Base-by-base conservation (phyloP, 2,888 invertebrate genomes). In the Drosophila neutralis region DNA sequence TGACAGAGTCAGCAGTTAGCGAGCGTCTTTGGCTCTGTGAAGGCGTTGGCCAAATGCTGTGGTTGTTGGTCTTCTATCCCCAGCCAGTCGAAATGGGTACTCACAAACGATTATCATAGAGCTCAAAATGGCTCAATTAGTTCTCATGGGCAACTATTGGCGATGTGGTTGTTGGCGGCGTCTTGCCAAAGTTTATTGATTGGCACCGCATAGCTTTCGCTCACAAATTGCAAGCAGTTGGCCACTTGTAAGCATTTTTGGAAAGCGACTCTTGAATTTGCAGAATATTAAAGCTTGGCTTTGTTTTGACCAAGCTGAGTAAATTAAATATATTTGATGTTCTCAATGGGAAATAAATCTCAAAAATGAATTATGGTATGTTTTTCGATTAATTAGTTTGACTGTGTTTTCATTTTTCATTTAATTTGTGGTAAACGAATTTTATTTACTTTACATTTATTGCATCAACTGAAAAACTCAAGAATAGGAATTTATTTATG, bases 91-190 rank as follows among this genome's bases (percentile, higher is more conserved):
- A 54, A 36, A 69, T 58, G 73, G 68, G 58, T 66, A 71, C 76
- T 81, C 88, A 82, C 65, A 82, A 82, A 69, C 87, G 85, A 87
- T 87, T 87, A 87, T 87, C 80, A 82, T 85, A 78, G 79, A 80
- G 72, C 78, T 78, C 78, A 64, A 83, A 90, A 91, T 90, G 90
- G 83, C 91, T 91, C 91, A 91, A 91, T 91, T 91, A 91, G 91
- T 90, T 91, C 83, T 82, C 84, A 83, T 29, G 18, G 51, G 45
- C 33, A 40, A 27, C 42, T 59, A 66, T 70, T 66, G 72, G 68
- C 54, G n/a, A 35, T 56, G n/a, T 15, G 35, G 33, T 58, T 52
- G 45, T 56, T 68, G 63, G 84, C 78, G 82, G 74, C 83, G 53
- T 75, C 69, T 74, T 67, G 53, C 36, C 59, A 69, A 87, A 69